phyloP scores from a whole-genome alignment of 2,113 vertebrate species.

The Platanista minor region DNA sequence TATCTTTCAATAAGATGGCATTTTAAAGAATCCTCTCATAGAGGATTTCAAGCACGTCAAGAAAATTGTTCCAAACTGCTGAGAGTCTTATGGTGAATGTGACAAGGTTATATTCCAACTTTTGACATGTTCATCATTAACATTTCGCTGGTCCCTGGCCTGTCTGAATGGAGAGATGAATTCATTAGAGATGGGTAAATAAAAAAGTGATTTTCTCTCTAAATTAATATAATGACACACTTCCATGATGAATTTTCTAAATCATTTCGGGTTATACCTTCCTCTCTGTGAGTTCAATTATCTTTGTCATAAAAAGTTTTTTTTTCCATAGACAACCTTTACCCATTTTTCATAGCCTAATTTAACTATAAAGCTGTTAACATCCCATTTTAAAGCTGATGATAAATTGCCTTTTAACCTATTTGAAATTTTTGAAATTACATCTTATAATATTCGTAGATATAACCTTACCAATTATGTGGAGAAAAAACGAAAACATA shows the following conservation, averaged over 20 bases:
- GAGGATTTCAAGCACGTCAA: constrained; percentile 58
- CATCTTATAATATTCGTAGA: constrained; percentile 77
- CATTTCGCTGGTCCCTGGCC: constrained; percentile 63
- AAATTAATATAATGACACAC: constrained; percentile 80
- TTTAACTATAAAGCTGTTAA: constrained; percentile 81
- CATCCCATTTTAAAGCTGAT: constrained; percentile 76
- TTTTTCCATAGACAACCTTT: constrained; percentile 77
- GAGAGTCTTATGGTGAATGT: constrained; percentile 39
- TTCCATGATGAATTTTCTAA: constrained; percentile 81
- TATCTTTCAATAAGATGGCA: constrained; percentile 27
- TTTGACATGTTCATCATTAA: constrained; percentile 75
- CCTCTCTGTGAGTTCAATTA: constrained; percentile 83
- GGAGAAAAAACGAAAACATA: constrained; percentile 73
- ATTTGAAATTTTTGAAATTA: constrained; percentile 76
- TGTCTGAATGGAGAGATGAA: constrained; percentile 70
- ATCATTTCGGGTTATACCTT: constrained; percentile 81
- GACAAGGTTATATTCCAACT: constrained; percentile 74
- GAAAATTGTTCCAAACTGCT: constrained; percentile 69
- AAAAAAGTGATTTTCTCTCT: constrained; percentile 76
- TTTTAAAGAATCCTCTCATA: constrained; percentile 53
- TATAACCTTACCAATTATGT: constrained; percentile 70
- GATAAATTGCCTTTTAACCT: constrained; percentile 78
- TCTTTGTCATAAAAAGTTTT: constrained; percentile 81
- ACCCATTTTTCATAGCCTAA: constrained; percentile 81
- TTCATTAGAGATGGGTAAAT: constrained; percentile 80